Conservation (phyloP, 37 sponge, comb jelly and placozoan genomes). For the Eunapius fragilis region DNA sequence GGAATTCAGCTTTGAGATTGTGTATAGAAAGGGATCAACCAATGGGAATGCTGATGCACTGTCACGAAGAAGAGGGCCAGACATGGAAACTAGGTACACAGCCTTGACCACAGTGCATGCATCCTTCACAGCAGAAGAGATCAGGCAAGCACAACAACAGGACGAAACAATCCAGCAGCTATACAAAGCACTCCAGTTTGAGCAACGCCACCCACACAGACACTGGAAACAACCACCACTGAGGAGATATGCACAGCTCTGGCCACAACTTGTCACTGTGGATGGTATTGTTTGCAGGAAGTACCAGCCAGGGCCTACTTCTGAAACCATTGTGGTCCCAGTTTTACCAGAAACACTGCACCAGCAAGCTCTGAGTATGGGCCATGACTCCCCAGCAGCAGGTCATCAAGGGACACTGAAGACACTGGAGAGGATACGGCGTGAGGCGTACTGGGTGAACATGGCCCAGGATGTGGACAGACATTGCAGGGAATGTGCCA, state of each 20-base stretch:
- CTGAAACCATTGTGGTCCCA: constrained; percentile 14
- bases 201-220: not conserved
- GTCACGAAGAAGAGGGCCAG: constrained; percentile 16
- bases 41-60: constrained; percentile 72
- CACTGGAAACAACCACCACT: constrained; percentile 38
- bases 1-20: constrained; percentile 40
- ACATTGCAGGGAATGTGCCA: constrained; percentile 48
- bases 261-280: constrained; percentile 34
- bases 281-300: constrained; percentile 52
- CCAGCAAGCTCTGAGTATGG: not conserved
- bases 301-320: constrained; percentile 19
- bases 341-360: constrained; percentile 13
- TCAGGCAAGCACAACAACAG: no score
- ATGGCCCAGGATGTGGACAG: constrained; percentile 38
- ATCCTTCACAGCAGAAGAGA: no score
- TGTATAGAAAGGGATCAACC: constrained; percentile 32
- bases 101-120: no score
- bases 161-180: no score
- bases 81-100: no score
- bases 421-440: constrained; percentile 45
- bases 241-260: constrained; percentile 45
- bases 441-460: constrained; percentile 54
- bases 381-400: constrained; percentile 26
- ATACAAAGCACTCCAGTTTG: no score
- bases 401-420: constrained; percentile 65